Conservation (phyloP, 1,140 invertebrate genomes). For the Stegodyphus dumicola region DNA sequence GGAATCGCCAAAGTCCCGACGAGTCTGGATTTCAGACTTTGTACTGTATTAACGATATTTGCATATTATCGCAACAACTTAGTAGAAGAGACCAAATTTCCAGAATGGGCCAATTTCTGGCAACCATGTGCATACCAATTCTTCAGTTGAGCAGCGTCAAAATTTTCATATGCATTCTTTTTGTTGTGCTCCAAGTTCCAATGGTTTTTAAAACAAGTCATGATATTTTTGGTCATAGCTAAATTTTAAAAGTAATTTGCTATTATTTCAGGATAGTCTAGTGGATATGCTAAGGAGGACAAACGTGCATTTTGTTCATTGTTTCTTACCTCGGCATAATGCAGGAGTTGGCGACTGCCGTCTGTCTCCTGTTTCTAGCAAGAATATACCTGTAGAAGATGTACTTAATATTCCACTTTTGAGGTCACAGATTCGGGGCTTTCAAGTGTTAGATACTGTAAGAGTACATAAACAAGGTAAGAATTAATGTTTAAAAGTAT, state of each 20-base stretch:
- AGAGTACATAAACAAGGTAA: slow-evolving; percentile 87
- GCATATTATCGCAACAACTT: no score
- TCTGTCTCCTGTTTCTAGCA: slow-evolving; percentile 43
- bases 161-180: no score
- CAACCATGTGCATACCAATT: no score
- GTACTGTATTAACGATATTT: no score
- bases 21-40: no score
- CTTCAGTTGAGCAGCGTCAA: no score
- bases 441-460: slow-evolving; percentile 88
- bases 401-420: slow-evolving; percentile 89
- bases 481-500: not conserved
- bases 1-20: no score
- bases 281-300: slow-evolving; percentile 88
- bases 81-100: no score
- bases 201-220: no score
- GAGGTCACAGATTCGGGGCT: slow-evolving; percentile 87
- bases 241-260: not conserved
- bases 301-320: slow-evolving; percentile 86
- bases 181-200: no score
- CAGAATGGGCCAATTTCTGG: no score
- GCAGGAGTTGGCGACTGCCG: slow-evolving; percentile 73
- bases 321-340: slow-evolving; percentile 84
- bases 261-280: slow-evolving; percentile 78
- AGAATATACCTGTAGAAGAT: slow-evolving; percentile 69
- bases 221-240: no score